Conservation (phyloP, 2,888 invertebrate species). For the Argyra leucocephala region DNA sequence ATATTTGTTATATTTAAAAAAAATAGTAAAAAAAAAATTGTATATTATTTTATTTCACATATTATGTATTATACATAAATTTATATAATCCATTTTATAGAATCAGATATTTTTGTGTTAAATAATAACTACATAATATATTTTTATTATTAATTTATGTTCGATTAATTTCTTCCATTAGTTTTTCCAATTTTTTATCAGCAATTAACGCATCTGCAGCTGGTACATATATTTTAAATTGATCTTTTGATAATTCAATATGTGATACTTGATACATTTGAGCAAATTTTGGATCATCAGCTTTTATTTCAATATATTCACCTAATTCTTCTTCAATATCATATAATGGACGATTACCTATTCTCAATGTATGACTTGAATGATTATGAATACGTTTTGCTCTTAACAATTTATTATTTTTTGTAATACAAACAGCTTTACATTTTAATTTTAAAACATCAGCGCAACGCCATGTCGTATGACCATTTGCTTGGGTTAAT, state of each 20-base stretch:
- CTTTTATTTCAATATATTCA: conserved; percentile 40
- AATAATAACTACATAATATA: no score
- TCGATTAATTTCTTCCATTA: conserved; percentile 8
- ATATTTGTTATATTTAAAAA: no score
- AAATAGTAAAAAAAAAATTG: no score
- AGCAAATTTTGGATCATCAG: conserved; percentile 35
- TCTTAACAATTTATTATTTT: conserved; percentile 34
- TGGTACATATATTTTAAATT: conserved; percentile 38
- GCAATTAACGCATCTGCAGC: conserved; percentile 20
- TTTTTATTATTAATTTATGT: not conserved
- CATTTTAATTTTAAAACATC: conserved; percentile 42
- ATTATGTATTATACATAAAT: no score
- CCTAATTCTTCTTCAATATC: conserved; percentile 39
- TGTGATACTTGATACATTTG: conserved; percentile 30
- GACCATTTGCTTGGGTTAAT: conserved; percentile 43
- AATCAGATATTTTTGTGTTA: no score
- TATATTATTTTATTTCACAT: no score
- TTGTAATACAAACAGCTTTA: conserved; percentile 43
- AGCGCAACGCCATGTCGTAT: conserved; percentile 43
- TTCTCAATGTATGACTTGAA: conserved; percentile 35
- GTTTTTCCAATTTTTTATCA: conserved; percentile 15
- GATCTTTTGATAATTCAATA: conserved; percentile 36
- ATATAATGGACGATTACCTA: conserved; percentile 38
- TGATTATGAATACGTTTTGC: conserved; percentile 40
- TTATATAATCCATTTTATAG: no score